These are phyloP conservation scores for Blastobasis lacticolella DNA, from an alignment of 2,888 invertebrate genomes.

Conservation along the genomic window DNA sequence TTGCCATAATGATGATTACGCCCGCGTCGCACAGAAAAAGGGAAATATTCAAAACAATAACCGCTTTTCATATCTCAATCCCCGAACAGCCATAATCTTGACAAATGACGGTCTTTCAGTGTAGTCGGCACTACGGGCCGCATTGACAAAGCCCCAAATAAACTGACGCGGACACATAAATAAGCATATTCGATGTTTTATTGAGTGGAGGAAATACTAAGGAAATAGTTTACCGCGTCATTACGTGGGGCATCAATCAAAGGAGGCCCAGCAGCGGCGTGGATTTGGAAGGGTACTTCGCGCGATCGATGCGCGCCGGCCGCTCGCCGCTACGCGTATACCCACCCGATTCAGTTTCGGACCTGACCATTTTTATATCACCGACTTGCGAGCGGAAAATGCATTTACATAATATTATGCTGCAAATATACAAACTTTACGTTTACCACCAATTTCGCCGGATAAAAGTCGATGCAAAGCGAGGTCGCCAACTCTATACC, in stretches of 20 bases:
- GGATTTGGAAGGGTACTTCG: constrained; percentile 32
- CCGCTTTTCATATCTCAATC: constrained; percentile 66
- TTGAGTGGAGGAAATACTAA: constrained; percentile 70
- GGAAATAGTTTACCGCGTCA: constrained; percentile 71
- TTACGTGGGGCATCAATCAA: constrained; percentile 69
- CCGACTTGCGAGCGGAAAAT: too few relatives aligned
- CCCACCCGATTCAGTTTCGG: too few relatives aligned
- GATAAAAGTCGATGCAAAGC: too few relatives aligned
- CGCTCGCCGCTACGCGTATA: background rate
- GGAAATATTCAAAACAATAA: constrained; percentile 69
- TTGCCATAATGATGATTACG: constrained; percentile 22
- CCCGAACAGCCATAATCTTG: constrained; percentile 67
- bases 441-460: too few relatives aligned
- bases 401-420: too few relatives aligned
- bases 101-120: constrained; percentile 69
- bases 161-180: constrained; percentile 65
- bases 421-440: too few relatives aligned
- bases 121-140: constrained; percentile 56
- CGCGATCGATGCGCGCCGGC: constrained; percentile 25
- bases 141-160: constrained; percentile 68
- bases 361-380: too few relatives aligned
- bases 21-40: constrained; percentile 34
- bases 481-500: too few relatives aligned
- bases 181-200: constrained; percentile 71
- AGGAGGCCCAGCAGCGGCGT: constrained; percentile 36